A percentile compares a stretch with the other conserved stretches of the same genome.
Conservation (phyloP, 2,888 invertebrate species). For the Thereva nobilitata region DNA sequence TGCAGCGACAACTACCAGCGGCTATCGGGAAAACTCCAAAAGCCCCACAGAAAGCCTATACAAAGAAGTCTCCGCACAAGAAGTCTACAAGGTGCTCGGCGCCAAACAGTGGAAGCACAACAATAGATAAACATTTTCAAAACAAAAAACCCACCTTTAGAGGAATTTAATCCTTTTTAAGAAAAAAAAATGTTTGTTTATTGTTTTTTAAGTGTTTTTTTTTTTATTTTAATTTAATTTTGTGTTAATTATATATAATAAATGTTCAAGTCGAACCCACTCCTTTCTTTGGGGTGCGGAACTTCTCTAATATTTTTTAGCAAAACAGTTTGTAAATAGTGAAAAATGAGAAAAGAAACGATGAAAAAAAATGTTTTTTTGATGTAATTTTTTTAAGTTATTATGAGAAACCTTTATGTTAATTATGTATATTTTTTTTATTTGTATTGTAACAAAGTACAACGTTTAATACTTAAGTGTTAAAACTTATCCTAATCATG, state of each 20-base stretch:
- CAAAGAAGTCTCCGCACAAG: conserved; percentile 40
- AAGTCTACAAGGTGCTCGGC: conserved; percentile 32
- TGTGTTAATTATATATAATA: neutral
- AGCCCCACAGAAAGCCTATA: conserved; percentile 43
- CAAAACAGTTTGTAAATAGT: conserved; percentile 20
- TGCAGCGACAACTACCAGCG: conserved; percentile 28
- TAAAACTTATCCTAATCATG: conserved; percentile 15
- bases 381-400: neutral
- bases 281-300: neutral
- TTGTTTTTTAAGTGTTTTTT: conserved; percentile 7
- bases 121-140: conserved; percentile 18
- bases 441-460: conserved; percentile 34
- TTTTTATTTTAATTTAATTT: conserved; percentile 9
- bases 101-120: conserved; percentile 34
- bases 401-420: conserved; percentile 12
- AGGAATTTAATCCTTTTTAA: conserved; percentile 14
- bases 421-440: conserved; percentile 19
- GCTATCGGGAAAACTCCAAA: conserved; percentile 41
- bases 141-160: conserved; percentile 12
- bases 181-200: neutral
- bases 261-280: conserved; percentile 1
- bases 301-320: neutral
- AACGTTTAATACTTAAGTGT: conserved; percentile 28
- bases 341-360: conserved; percentile 1
- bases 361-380: too few species aligned